Conservation (phyloP, 2,113 vertebrate genomes). For the Polypterus bichir region DNA sequence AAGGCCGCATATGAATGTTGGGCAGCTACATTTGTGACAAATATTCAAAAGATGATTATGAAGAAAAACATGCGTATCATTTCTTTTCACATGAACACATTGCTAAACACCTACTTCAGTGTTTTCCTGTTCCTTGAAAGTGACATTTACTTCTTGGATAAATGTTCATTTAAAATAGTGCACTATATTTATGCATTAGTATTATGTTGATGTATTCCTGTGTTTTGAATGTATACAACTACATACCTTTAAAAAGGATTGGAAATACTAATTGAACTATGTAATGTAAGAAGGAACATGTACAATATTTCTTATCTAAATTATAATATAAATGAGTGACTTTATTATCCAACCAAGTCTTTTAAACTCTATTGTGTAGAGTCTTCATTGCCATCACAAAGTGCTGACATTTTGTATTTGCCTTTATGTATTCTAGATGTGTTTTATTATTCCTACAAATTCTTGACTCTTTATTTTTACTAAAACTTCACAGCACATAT, state of each 20-base stretch:
- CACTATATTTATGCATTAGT: slow-evolving; percentile 54
- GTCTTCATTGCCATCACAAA: slow-evolving; percentile 43
- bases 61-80: too few relatives aligned
- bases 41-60: slow-evolving; percentile 15
- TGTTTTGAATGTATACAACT: slow-evolving; percentile 60
- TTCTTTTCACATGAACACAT: slow-evolving; percentile 32
- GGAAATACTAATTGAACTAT: slow-evolving; percentile 24
- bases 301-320: slow-evolving; percentile 19
- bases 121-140: slow-evolving; percentile 44
- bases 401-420: slow-evolving; percentile 52
- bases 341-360: slow-evolving; percentile 7
- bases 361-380: slow-evolving; percentile 17
- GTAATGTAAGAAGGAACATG: slow-evolving; percentile 30
- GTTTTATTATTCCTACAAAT: slow-evolving; percentile 43
- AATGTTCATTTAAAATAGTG: slow-evolving; percentile 34
- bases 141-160: slow-evolving; percentile 58
- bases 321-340: slow-evolving; percentile 13
- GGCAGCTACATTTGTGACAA: slow-evolving; percentile 30
- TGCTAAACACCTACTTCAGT: slow-evolving; percentile 59
- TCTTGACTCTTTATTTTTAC: slow-evolving; percentile 14
- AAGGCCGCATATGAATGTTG: slow-evolving; percentile 45
- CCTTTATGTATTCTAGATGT: slow-evolving; percentile 40
- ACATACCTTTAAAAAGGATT: slow-evolving; percentile 26
- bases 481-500: slow-evolving; percentile 53
- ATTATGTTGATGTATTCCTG: slow-evolving; percentile 45